These are phyloP conservation scores for Homalodisca vitripennis DNA, from an alignment of 1,140 invertebrate species.

Conservation along the genomic window DNA sequence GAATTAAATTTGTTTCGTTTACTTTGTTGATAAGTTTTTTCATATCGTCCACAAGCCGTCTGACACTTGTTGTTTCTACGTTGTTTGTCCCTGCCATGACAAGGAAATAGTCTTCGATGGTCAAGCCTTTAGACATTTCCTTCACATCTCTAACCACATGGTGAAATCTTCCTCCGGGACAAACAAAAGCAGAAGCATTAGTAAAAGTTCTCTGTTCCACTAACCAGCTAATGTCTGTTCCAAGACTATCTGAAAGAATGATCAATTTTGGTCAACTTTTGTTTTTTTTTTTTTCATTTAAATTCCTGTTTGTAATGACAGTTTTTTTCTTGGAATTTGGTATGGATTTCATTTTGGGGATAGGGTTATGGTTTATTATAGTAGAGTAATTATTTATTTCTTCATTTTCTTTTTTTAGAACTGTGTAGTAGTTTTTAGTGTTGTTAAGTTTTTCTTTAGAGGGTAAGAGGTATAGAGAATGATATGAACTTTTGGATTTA, in stretches of 20 bases:
- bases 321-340: neutral
- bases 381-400: neutral
- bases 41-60: neutral
- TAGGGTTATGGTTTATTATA: neutral
- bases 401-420: neutral
- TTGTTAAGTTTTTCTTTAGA: neutral
- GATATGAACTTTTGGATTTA: neutral
- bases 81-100: conserved; percentile 5
- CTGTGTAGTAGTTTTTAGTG: neutral
- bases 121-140: neutral
- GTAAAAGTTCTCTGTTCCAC: neutral
- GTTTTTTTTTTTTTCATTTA: neutral
- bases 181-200: conserved; percentile 4
- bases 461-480: neutral
- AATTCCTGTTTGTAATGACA: neutral
- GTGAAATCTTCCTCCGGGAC: conserved; percentile 1
- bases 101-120: neutral
- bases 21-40: neutral
- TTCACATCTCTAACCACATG: neutral
- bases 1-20: neutral
- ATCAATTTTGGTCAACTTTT: neutral
- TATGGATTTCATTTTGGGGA: neutral
- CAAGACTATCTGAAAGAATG: neutral
- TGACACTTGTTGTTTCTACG: neutral
- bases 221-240: neutral